phyloP scores from a whole-genome alignment of 2,113 vertebrate genomes.

The Glaucidium brasilianum region DNA sequence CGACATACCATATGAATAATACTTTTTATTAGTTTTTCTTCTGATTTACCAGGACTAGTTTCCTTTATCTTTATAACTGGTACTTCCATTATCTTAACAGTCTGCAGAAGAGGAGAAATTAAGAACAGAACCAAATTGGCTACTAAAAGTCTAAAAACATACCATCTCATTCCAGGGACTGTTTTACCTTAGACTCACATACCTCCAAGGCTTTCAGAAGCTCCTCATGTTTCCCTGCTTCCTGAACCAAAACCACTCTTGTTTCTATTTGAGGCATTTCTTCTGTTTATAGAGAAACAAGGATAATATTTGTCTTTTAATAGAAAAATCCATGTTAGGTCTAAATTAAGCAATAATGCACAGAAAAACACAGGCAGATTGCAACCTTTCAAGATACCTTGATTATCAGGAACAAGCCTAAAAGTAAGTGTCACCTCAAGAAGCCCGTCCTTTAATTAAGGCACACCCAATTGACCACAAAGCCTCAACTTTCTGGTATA shows the following conservation, averaged over 20 bases:
- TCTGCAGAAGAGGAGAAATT: conserved; percentile 87
- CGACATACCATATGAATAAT: conserved; percentile 95
- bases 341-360: not conserved
- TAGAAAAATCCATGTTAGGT: not conserved
- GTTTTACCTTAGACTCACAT: conserved; percentile 23
- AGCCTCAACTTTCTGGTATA: not conserved
- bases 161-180: not conserved
- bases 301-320: not conserved
- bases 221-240: conserved; percentile 76
- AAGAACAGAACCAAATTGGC: conserved; percentile 50
- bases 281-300: conserved; percentile 73
- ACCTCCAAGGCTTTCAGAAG: conserved; percentile 91
- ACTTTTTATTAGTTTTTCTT: conserved; percentile 95
- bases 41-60: conserved; percentile 83
- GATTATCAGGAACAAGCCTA: not conserved
- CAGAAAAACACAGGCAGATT: not conserved
- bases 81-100: conserved; percentile 94
- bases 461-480: fast-evolving
- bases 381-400: not conserved
- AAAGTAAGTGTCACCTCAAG: not conserved
- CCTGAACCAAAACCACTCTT: conserved; percentile 87
- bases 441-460: not conserved
- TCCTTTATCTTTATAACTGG: conserved; percentile 96
- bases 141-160: not conserved
- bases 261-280: conserved; percentile 90